Percentiles rank a stretch among this genome's conserved stretches.
Conservation (phyloP, 2,113 vertebrate genomes). For the Meles meles region DNA sequence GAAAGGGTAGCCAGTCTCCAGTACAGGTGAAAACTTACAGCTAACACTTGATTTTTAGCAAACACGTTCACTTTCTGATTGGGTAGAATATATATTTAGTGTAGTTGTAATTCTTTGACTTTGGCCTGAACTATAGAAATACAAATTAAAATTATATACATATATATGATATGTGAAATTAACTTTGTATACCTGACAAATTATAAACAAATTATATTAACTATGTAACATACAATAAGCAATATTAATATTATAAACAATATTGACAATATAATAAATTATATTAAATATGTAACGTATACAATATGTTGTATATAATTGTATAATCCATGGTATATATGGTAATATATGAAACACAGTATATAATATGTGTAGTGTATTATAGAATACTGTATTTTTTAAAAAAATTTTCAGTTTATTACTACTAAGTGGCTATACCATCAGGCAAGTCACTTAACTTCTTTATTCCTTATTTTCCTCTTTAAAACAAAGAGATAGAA, state of each 20-base stretch:
- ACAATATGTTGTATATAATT: neutral
- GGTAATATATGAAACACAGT: neutral
- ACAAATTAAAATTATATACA: neutral
- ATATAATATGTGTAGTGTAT: neutral
- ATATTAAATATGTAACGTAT: neutral
- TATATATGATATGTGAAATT: neutral
- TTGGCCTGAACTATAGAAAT: slow-evolving; percentile 8
- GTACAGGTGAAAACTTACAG: neutral
- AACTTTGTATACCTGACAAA: neutral
- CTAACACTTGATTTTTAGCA: neutral
- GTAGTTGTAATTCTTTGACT: neutral
- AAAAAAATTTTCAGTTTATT: neutral
- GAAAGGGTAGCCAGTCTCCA: neutral
- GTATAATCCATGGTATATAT: neutral
- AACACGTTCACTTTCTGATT: neutral
- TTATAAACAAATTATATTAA: neutral
- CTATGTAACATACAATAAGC: neutral
- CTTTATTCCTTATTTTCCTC: neutral
- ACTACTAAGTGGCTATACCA: neutral
- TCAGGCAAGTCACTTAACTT: neutral
- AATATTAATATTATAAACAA: too few relatives aligned
- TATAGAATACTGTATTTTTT: neutral
- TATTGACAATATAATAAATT: neutral
- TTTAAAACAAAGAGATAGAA: slow-evolving; percentile 22
- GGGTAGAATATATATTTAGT: neutral